These are phyloP conservation scores for Garrulus glandarius DNA, from an alignment of 2,797 vertebrate genomes.

Conservation along the genomic window DNA sequence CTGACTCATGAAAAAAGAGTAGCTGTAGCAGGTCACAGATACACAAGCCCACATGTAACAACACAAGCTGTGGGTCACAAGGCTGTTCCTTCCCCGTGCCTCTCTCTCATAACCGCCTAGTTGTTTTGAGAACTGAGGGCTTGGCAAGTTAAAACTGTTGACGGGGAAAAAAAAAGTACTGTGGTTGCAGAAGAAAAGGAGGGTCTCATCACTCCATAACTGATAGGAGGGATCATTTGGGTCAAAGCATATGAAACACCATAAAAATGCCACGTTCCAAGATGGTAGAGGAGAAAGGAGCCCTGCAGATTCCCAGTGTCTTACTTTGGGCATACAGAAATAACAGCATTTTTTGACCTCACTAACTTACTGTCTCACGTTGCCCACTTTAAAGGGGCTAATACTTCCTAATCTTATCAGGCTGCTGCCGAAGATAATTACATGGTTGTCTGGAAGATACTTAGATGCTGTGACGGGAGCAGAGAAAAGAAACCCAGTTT, in stretches of 20 bases:
- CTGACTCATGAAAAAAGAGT: background rate
- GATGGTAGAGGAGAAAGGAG: background rate
- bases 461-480: background rate
- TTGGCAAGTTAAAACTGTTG: background rate
- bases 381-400: conserved; percentile 17
- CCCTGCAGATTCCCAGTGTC: background rate
- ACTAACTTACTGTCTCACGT: background rate
- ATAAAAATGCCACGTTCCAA: background rate
- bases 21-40: background rate
- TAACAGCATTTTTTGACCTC: conserved; percentile 6
- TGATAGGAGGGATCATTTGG: background rate
- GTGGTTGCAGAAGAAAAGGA: background rate
- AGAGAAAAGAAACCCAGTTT: background rate
- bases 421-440: conserved; percentile 24
- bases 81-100: background rate
- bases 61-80: background rate
- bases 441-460: background rate
- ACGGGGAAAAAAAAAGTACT: fast-evolving
- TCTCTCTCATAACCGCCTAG: background rate
- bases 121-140: background rate
- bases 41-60: background rate
- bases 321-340: background rate
- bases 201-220: background rate
- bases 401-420: conserved; percentile 37
- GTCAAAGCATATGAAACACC: background rate